These are phyloP conservation scores for Orchesella flavescens DNA, from an alignment of 2,888 invertebrate species.

Conservation along the genomic window DNA sequence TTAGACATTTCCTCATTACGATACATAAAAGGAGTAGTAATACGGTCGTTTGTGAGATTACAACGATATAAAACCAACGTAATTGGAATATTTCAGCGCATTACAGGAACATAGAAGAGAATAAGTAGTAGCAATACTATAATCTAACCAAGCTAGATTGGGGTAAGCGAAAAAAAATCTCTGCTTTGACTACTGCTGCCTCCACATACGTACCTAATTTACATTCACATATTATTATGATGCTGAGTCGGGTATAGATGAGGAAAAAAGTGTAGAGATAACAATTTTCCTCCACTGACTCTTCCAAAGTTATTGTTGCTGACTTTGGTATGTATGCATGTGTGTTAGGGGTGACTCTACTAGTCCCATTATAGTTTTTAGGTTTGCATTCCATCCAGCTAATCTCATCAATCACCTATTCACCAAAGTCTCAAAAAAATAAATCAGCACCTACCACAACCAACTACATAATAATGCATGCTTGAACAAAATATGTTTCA, in stretches of 20 bases:
- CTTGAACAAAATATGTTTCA: neutral
- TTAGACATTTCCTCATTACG: too few relatives aligned
- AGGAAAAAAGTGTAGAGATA: too few relatives aligned
- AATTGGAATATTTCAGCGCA: conserved; percentile 26
- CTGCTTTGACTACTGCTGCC: neutral
- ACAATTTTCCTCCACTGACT: too few relatives aligned
- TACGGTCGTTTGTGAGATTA: conserved; percentile 10
- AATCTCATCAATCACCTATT: conserved; percentile 55
- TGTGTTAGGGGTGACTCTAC: neutral
- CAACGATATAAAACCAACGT: conserved; percentile 1
- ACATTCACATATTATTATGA: neutral
- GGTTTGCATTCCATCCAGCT: conserved; percentile 41
- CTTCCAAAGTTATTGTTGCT: neutral
- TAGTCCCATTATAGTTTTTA: conserved; percentile 19
- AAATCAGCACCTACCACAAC: conserved; percentile 37
- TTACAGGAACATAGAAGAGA: conserved; percentile 38
- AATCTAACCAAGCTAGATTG: neutral
- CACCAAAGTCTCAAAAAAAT: conserved; percentile 38
- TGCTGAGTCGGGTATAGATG: too few relatives aligned
- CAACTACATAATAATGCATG: neutral
- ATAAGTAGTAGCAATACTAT: neutral
- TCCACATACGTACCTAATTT: neutral
- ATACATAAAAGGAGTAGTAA: neutral
- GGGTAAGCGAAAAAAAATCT: neutral
- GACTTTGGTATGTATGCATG: neutral